phyloP scores from a whole-genome alignment of 2,113 vertebrate species.

The Varanus komodoensis region DNA sequence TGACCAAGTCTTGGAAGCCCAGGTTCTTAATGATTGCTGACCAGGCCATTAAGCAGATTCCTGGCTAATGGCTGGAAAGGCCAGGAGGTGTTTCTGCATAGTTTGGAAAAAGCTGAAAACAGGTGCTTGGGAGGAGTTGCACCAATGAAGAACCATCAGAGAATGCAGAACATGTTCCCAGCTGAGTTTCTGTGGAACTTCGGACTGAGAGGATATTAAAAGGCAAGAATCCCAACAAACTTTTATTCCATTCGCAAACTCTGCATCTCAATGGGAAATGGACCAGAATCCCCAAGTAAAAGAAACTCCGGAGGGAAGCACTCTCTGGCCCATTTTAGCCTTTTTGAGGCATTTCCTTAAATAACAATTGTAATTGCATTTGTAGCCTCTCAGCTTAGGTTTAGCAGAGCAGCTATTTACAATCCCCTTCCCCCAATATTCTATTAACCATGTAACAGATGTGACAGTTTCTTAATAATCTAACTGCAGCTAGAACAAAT shows the following conservation, averaged over 20 bases:
- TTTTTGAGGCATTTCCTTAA: neutral
- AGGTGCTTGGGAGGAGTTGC: neutral
- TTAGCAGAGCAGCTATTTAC: neutral
- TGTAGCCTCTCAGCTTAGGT: neutral
- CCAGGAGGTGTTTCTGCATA: neutral
- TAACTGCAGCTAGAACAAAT: slow-evolving; percentile 35
- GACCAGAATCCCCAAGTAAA: neutral
- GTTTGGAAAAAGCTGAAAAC: neutral
- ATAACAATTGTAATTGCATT: neutral
- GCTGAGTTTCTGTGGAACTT: neutral
- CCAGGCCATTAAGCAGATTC: neutral
- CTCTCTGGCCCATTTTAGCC: neutral
- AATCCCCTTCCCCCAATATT: neutral
- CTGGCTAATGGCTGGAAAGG: neutral
- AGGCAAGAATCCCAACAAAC: neutral
- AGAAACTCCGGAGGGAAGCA: neutral
- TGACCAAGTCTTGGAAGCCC: neutral
- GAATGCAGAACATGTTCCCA: neutral
- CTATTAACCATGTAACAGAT: slow-evolving; percentile 6
- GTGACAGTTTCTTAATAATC: slow-evolving; percentile 47
- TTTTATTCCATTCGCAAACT: neutral
- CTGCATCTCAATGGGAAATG: neutral
- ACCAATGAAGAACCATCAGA: no score
- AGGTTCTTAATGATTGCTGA: neutral
- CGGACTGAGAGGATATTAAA: neutral